Conservation (phyloP, 2,888 invertebrate species). For the Hartigia nigra region DNA sequence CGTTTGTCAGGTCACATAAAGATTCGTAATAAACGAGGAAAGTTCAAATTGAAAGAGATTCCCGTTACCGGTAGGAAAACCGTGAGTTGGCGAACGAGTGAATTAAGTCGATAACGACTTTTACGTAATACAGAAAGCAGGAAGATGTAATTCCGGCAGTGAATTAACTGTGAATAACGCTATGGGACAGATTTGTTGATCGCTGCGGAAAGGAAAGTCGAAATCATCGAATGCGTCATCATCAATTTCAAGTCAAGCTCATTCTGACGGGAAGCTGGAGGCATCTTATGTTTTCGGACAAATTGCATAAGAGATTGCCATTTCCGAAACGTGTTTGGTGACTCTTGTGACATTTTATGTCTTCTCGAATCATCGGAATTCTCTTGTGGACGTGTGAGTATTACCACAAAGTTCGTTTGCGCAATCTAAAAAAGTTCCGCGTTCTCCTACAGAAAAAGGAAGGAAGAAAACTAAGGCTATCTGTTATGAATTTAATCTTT, state of each 20-base stretch:
- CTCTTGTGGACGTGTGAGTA: not conserved
- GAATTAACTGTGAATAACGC: not conserved
- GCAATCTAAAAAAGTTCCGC: not conserved
- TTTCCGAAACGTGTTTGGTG: not conserved
- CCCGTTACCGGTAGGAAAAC: not conserved
- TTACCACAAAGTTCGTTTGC: not conserved
- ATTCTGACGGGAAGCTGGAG: not conserved
- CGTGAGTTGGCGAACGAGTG: not conserved
- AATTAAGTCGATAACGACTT: not conserved
- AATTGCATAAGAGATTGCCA: not conserved
- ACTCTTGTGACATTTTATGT: not conserved
- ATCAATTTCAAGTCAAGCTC: not conserved
- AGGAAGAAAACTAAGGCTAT: not conserved
- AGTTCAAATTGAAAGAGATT: not conserved
- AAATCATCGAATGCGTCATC: not conserved
- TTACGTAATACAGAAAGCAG: slow-evolving; percentile 32
- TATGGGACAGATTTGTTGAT: slow-evolving; percentile 14
- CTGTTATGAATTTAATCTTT: not conserved
- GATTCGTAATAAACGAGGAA: not conserved
- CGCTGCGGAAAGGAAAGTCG: slow-evolving; percentile 8
- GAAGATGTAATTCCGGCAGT: slow-evolving; percentile 30
- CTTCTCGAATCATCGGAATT: not conserved
- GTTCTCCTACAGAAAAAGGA: not conserved
- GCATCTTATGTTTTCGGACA: not conserved
- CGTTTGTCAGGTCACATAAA: not conserved